Percentiles rank a stretch among this genome's conserved stretches.
Evolutionary conservation across 2,113 vertebrate genomes (phyloP).

Genomic region (Struthidea cinerea): DNA sequence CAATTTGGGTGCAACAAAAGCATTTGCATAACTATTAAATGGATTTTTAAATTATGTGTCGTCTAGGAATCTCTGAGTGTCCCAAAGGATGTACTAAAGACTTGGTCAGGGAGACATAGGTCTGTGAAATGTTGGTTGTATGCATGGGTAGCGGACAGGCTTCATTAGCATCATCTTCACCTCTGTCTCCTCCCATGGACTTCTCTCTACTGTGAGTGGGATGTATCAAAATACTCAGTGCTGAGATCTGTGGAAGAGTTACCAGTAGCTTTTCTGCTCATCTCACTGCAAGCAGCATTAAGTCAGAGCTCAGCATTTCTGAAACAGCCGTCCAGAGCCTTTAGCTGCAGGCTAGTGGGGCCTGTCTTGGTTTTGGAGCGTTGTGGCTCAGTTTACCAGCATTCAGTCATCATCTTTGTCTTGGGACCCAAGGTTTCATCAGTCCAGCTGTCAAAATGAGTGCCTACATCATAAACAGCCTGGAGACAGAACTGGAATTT

Average conservation of each 20-base stretch:
- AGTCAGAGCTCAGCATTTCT: background rate
- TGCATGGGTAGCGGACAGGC: background rate
- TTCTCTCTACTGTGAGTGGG: background rate
- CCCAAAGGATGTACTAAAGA: background rate
- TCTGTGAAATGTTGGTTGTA: background rate
- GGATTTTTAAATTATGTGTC: background rate
- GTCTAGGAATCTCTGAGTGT: background rate
- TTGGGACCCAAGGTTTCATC: background rate
- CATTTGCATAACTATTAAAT: background rate
- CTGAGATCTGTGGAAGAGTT: background rate
- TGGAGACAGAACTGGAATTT: background rate
- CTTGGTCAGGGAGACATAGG: background rate
- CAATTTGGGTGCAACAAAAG: background rate
- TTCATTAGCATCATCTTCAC: background rate
- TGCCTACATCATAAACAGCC: background rate
- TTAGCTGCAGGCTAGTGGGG: background rate
- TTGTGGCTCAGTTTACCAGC: background rate
- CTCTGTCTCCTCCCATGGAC: background rate
- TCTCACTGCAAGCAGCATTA: background rate
- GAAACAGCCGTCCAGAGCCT: background rate
- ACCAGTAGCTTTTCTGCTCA: background rate
- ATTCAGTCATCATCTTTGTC: background rate
- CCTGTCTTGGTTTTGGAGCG: background rate
- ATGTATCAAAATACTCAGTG: background rate
- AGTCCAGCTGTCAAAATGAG: background rate